These are phyloP conservation scores for Parambassis ranga DNA, from an alignment of 2,797 vertebrate species.

Conservation along the genomic window DNA sequence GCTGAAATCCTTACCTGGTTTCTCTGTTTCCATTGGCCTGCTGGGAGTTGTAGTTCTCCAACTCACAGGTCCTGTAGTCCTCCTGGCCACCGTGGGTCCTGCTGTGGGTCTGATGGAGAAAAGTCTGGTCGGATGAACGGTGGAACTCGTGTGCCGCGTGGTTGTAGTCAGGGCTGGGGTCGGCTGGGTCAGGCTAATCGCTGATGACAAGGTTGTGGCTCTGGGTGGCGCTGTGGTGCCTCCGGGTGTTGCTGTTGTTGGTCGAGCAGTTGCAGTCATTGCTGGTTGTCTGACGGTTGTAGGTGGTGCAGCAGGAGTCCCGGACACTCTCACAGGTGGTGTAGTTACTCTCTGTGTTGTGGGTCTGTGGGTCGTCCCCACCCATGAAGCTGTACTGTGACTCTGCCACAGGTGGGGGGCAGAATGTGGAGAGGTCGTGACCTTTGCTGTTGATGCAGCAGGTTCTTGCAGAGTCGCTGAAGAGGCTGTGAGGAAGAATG, in stretches of 20 bases:
- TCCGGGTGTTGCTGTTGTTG: neutral
- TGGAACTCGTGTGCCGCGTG: neutral
- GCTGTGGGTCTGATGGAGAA: neutral
- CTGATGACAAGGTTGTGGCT: neutral
- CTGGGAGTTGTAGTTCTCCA: constrained; percentile 27
- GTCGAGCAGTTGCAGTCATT: neutral
- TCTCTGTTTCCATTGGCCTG: constrained; percentile 38
- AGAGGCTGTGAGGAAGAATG: too few relatives aligned
- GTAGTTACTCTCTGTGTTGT: accelerated
- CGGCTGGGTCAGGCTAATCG: neutral
- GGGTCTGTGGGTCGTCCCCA: neutral
- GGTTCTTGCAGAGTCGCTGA: neutral
- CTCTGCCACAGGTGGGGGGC: neutral
- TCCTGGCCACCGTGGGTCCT: neutral
- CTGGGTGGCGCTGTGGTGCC: neutral
- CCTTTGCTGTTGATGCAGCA: neutral
- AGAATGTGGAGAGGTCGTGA: accelerated
- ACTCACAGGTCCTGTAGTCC: neutral
- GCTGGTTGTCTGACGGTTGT: neutral
- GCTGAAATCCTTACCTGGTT: constrained; percentile 54
- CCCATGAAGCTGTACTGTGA: neutral
- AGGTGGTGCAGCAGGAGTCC: neutral
- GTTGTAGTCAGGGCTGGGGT: neutral
- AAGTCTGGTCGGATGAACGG: neutral
- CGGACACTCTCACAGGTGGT: accelerated